Percentiles rank a stretch among this genome's conserved stretches.
Evolutionary conservation across 2,888 invertebrate species (phyloP).

Genomic region (Drosophila lacicola): DNA sequence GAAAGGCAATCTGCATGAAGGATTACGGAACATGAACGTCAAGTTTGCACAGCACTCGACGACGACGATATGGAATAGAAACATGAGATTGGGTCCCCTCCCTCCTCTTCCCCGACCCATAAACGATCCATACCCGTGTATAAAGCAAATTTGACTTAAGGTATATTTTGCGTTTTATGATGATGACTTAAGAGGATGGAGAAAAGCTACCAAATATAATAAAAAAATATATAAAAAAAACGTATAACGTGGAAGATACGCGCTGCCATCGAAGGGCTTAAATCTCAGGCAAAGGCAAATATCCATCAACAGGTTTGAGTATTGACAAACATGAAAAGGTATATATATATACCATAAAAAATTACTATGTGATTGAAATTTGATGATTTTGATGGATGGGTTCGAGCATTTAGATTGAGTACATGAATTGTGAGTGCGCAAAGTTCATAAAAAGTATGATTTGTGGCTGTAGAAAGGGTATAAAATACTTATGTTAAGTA

Average conservation of each 20-base stretch:
- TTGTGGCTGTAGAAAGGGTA: neutral
- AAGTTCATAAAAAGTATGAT: neutral
- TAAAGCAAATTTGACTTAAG: conserved; percentile 69
- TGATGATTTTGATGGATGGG: conserved; percentile 56
- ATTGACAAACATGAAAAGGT: conserved; percentile 70
- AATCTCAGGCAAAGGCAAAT: conserved; percentile 48
- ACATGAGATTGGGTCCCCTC: conserved; percentile 35
- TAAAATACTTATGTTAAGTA: neutral
- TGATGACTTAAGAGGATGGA: conserved; percentile 48
- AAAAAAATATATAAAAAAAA: conserved; percentile 19
- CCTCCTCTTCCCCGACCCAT: neutral
- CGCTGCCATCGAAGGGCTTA: conserved; percentile 36
- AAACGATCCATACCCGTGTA: conserved; percentile 7
- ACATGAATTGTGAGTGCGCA: conserved; percentile 29
- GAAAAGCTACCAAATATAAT: conserved; percentile 5
- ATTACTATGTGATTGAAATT: conserved; percentile 67
- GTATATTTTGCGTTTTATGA: conserved; percentile 71
- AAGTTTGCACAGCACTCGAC: conserved; percentile 68
- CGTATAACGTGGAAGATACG: conserved; percentile 12
- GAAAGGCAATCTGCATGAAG: conserved; percentile 64
- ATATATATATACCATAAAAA: conserved; percentile 52
- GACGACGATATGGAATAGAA: conserved; percentile 47
- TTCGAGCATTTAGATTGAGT: conserved; percentile 36
- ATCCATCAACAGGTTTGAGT: conserved; percentile 67
- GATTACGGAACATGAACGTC: conserved; percentile 57